Evolutionary conservation across 1,140 invertebrate genomes (phyloP).

Genomic region (Procambarus virginalis): DNA sequence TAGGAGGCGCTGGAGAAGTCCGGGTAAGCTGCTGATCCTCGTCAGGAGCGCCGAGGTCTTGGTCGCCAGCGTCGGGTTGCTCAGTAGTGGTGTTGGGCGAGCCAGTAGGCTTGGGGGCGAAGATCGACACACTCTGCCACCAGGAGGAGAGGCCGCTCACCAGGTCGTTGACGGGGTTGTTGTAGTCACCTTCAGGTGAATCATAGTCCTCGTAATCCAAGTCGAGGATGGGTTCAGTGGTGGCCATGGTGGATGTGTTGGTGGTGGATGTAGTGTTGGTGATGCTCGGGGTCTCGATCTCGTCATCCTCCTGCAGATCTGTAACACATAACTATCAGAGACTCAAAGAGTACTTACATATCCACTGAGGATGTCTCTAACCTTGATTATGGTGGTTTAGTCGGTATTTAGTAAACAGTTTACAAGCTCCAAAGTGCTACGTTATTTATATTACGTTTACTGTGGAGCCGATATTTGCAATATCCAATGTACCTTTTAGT

Average conservation of each 20-base stretch:
- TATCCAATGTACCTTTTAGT: too few relatives aligned
- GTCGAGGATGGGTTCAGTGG: neutral
- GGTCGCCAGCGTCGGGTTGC: neutral
- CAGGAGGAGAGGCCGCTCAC: neutral
- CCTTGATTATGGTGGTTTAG: too few relatives aligned
- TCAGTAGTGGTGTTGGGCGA: neutral
- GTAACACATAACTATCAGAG: too few relatives aligned
- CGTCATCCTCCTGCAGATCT: too few relatives aligned
- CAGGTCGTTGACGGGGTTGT: neutral
- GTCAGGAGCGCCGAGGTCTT: neutral
- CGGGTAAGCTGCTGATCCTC: neutral
- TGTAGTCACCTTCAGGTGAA: neutral
- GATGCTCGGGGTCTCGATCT: too few relatives aligned
- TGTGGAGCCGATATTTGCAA: too few relatives aligned
- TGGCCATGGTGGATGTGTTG: neutral
- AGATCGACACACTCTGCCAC: neutral
- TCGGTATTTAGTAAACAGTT: too few relatives aligned
- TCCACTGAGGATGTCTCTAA: too few relatives aligned
- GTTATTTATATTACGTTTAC: too few relatives aligned
- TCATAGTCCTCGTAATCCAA: neutral
- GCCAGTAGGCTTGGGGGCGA: neutral
- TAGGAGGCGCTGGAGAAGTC: neutral
- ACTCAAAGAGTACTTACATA: too few relatives aligned
- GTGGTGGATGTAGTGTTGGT: too few relatives aligned
- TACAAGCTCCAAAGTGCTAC: too few relatives aligned